Evolutionary conservation across 53 echinoderm and acorn worm genomes (phyloP).

Genomic region (Pentamera pediparva): DNA sequence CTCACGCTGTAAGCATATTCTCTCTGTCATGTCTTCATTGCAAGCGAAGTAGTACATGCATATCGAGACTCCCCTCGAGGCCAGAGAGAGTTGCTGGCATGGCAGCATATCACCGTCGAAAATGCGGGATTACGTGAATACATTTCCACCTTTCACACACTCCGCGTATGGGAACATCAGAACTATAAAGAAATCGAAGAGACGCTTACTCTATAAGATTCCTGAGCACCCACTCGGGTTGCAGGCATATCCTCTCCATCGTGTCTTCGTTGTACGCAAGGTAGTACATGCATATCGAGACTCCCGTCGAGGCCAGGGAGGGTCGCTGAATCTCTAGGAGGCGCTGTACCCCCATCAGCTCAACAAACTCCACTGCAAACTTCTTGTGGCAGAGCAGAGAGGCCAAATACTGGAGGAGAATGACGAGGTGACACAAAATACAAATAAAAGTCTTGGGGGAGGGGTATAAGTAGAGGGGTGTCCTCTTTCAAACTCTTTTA

Average conservation of each 20-base stretch:
- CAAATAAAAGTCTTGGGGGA: background rate
- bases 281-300: slow-evolving; percentile 91
- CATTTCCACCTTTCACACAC: too few species aligned
- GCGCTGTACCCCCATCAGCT: slow-evolving; percentile 67
- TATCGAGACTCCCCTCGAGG: slow-evolving; percentile 92
- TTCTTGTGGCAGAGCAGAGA: slow-evolving; percentile 97
- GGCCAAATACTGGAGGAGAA: slow-evolving; percentile 65
- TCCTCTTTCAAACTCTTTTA: too few species aligned
- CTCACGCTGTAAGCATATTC: slow-evolving; percentile 77
- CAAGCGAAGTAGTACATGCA: slow-evolving; percentile 96
- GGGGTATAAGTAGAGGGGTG: too few species aligned
- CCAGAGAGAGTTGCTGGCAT: slow-evolving; percentile 83
- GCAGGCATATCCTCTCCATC: slow-evolving; percentile 95
- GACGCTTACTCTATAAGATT: slow-evolving; percentile 69
- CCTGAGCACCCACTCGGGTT: slow-evolving; percentile 55
- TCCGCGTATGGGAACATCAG: too few species aligned
- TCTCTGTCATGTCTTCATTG: slow-evolving; percentile 93
- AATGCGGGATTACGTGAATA: too few species aligned
- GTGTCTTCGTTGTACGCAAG: slow-evolving; percentile 93
- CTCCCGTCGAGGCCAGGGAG: slow-evolving; percentile 94
- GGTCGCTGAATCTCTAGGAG: slow-evolving; percentile 81
- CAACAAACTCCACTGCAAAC: slow-evolving; percentile 96
- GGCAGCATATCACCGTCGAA: too few species aligned
- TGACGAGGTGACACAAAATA: background rate
- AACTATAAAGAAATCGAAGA: too few species aligned